A percentile compares a stretch with the other conserved stretches of the same genome.
Evolutionary conservation across 2,888 invertebrate genomes (phyloP).

Genomic region (Entomobrya multifasciata): DNA sequence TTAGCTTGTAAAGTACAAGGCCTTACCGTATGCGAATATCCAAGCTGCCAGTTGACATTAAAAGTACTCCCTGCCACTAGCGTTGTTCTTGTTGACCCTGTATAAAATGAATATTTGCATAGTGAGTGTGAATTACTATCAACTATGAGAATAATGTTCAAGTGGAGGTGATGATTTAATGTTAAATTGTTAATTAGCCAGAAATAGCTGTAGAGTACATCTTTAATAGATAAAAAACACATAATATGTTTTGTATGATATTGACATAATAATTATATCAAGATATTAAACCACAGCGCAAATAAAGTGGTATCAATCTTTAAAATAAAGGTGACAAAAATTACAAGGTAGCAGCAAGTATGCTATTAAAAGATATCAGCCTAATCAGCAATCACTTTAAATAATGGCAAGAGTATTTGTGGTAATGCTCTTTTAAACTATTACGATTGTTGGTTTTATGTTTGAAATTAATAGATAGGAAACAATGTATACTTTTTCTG

Average conservation of each 20-base stretch:
- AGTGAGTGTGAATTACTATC: not conserved
- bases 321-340: too few species aligned
- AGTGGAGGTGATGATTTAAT: conserved; percentile 54
- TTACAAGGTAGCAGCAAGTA: too few species aligned
- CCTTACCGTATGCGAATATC: conserved; percentile 75
- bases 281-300: too few species aligned
- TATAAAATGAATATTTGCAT: not conserved
- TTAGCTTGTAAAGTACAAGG: not conserved
- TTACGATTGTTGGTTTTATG: too few species aligned
- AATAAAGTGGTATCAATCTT: too few species aligned
- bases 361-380: too few species aligned
- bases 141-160: conserved; percentile 42
- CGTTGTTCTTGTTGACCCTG: conserved; percentile 75
- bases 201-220: not conserved
- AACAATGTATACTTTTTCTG: too few species aligned
- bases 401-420: too few species aligned
- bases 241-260: not conserved
- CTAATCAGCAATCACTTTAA: too few species aligned
- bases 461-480: too few species aligned
- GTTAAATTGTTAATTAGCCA: conserved; percentile 48
- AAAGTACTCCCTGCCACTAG: conserved; percentile 72
- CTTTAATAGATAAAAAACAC: not conserved
- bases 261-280: too few species aligned
- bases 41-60: conserved; percentile 76
- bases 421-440: too few species aligned